Conservation (phyloP, 2,888 invertebrate species). For the Gymnoscelis rufifasciata region DNA sequence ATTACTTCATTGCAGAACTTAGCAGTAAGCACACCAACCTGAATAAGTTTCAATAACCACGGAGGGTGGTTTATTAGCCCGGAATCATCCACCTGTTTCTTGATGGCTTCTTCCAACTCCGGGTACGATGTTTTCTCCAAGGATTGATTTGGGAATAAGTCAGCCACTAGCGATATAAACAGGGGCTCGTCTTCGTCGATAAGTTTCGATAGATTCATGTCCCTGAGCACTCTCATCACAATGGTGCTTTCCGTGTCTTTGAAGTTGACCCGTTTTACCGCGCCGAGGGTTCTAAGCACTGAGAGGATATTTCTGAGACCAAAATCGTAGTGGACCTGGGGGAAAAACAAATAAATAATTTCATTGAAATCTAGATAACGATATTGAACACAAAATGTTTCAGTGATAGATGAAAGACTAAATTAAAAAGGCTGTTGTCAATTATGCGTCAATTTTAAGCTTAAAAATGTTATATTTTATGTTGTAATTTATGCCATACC, state of each 20-base stretch:
- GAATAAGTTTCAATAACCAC: constrained; percentile 96
- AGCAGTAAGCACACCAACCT: constrained; percentile 77
- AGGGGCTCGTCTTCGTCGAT: constrained; percentile 98
- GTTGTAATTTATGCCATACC: too few relatives aligned
- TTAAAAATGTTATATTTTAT: too few relatives aligned
- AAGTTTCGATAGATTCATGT: constrained; percentile 98
- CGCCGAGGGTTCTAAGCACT: constrained; percentile 94
- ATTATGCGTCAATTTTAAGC: too few relatives aligned
- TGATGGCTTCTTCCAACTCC: constrained; percentile 92
- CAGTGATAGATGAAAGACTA: too few relatives aligned
- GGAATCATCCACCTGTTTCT: constrained; percentile 87
- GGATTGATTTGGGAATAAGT: constrained; percentile 96
- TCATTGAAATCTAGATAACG: too few relatives aligned
- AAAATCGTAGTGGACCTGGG: constrained; percentile 96
- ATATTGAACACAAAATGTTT: too few relatives aligned
- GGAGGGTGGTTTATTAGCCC: constrained; percentile 95
- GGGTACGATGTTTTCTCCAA: constrained; percentile 94
- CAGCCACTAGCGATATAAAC: constrained; percentile 97
- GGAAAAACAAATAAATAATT: background rate
- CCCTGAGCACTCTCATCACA: constrained; percentile 97
- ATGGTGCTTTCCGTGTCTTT: constrained; percentile 97
- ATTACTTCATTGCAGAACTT: too few relatives aligned
- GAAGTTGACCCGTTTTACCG: constrained; percentile 92
- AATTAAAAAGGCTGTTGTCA: too few relatives aligned
- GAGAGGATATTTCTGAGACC: constrained; percentile 97